Evolutionary conservation across 2,888 invertebrate species (phyloP).

Genomic region (Eurytoma californica): DNA sequence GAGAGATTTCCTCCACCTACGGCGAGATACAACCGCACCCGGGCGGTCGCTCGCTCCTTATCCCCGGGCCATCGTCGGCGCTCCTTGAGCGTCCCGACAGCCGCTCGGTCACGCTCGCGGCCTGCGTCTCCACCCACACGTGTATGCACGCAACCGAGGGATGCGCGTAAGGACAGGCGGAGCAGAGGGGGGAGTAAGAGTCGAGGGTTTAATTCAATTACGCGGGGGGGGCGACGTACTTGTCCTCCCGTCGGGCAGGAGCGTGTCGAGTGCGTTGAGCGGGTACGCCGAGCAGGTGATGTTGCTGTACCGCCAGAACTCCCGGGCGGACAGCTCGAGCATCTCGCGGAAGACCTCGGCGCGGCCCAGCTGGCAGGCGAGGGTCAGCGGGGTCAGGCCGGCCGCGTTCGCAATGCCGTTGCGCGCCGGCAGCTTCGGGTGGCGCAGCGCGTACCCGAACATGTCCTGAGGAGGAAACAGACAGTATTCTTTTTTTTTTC

Average conservation of each 20-base stretch:
- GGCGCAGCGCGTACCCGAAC: constrained; percentile 97
- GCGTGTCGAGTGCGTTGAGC: constrained; percentile 95
- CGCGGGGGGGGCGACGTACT: constrained; percentile 79
- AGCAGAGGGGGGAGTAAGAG: background rate
- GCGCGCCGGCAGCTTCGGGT: constrained; percentile 94
- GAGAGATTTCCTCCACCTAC: background rate
- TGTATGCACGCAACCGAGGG: background rate
- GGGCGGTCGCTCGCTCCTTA: too few species aligned
- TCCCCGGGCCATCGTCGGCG: background rate
- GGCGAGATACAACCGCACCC: too few species aligned
- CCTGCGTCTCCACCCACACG: background rate
- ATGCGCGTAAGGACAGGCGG: too few species aligned
- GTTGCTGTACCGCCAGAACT: constrained; percentile 99
- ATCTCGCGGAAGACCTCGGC: constrained; percentile 98
- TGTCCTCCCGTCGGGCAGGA: constrained; percentile 94
- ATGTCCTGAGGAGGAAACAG: constrained; percentile 84
- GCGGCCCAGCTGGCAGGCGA: constrained; percentile 96
- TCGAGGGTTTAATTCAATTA: constrained; percentile 27
- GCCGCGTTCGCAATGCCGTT: constrained; percentile 92
- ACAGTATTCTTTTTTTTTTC: background rate
- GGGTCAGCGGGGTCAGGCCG: constrained; percentile 95
- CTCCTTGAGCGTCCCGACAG: constrained; percentile 3
- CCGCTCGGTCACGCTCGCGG: constrained; percentile 22
- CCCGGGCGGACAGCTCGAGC: constrained; percentile 95
- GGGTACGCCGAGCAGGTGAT: constrained; percentile 99